Conservation (phyloP, 2,888 invertebrate genomes). For the Geotrupes spiniger region DNA sequence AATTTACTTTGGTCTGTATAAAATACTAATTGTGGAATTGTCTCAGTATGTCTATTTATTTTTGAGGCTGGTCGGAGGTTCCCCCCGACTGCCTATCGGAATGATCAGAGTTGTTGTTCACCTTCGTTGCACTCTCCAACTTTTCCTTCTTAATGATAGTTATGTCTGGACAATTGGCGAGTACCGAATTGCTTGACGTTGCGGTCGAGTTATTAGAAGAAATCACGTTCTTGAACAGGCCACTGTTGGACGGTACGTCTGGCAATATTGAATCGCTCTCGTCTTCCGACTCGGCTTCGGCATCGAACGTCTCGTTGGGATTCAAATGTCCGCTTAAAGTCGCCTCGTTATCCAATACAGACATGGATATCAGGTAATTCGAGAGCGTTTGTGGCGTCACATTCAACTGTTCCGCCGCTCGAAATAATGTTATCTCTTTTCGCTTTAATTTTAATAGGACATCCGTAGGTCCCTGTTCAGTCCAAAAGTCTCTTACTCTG, state of each 20-base stretch:
- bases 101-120: conserved; percentile 52
- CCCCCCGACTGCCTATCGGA: conserved; percentile 39
- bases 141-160: conserved; percentile 61
- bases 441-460: conserved; percentile 67
- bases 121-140: conserved; percentile 48
- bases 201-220: conserved; percentile 16
- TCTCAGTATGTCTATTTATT: conserved; percentile 28
- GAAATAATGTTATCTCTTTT: conserved; percentile 69
- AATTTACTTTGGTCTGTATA: conserved; percentile 52
- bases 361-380: conserved; percentile 63
- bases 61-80: conserved; percentile 39
- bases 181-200: conserved; percentile 36
- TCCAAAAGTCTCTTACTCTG: conserved; percentile 73
- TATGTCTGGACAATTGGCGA: conserved; percentile 59
- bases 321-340: conserved; percentile 46
- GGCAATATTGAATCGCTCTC: conserved; percentile 53
- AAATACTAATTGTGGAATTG: conserved; percentile 50
- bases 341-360: conserved; percentile 53
- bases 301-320: conserved; percentile 47
- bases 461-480: conserved; percentile 72
- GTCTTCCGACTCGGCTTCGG: conserved; percentile 49
- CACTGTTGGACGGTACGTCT: conserved; percentile 25
- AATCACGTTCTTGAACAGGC: conserved; percentile 35
- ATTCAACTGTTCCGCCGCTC: conserved; percentile 72
- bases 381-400: conserved; percentile 73